Evolutionary conservation across 2,888 invertebrate species (phyloP).

Genomic region (Tanaodytes sp.): DNA sequence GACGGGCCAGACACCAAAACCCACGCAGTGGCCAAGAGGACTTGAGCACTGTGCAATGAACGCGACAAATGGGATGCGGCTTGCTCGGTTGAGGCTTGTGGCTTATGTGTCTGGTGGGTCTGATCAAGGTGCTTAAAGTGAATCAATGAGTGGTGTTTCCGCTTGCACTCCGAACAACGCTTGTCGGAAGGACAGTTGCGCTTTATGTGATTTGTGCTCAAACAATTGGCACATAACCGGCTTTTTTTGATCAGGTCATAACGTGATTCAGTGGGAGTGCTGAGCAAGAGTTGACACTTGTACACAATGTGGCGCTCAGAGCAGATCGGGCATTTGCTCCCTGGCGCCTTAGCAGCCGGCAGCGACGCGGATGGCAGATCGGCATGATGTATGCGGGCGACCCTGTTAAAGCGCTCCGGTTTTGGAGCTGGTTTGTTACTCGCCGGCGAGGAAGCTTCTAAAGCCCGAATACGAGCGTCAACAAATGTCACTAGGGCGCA

Average conservation of each 20-base stretch:
- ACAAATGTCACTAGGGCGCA: background rate
- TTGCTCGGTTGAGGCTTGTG: no score
- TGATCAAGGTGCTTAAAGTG: conserved; percentile 9
- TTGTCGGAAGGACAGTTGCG: background rate
- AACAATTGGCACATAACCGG: background rate
- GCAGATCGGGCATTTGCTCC: conserved; percentile 1
- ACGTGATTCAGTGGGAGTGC: background rate
- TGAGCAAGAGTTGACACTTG: background rate
- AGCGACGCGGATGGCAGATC: background rate
- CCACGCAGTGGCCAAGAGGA: conserved; percentile 20
- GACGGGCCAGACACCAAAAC: conserved; percentile 5
- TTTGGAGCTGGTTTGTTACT: background rate
- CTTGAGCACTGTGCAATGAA: background rate
- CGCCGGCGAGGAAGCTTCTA: background rate
- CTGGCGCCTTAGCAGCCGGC: no score
- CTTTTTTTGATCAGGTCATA: background rate
- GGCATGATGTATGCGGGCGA: background rate
- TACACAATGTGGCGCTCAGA: background rate
- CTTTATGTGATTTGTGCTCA: no score
- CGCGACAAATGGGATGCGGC: background rate
- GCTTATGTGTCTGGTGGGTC: background rate
- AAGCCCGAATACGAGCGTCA: background rate
- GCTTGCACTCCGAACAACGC: conserved; percentile 12
- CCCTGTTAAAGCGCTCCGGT: background rate
- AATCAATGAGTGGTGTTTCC: conserved; percentile 22